Evolutionary conservation across 2,113 vertebrate species (phyloP).

Genomic region (Anguilla japonica): DNA sequence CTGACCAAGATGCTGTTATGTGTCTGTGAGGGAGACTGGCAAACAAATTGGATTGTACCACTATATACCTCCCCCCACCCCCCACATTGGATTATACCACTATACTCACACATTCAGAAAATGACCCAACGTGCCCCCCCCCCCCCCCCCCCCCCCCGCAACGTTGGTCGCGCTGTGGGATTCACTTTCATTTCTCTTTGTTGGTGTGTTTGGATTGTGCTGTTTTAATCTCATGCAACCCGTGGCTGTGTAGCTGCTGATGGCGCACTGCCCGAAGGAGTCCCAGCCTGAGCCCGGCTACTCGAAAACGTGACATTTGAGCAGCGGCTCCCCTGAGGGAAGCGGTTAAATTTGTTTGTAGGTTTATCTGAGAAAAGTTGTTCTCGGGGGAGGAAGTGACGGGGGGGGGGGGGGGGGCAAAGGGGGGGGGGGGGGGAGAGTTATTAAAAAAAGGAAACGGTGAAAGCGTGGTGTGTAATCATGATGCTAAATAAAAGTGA

Average conservation of each 20-base stretch:
- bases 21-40: constrained; percentile 32
- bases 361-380: constrained; percentile 62
- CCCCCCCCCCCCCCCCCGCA: background rate
- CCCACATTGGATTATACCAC: constrained; percentile 12
- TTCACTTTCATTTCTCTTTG: constrained; percentile 21
- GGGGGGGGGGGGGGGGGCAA: constrained; percentile 29
- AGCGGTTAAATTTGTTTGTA: constrained; percentile 42
- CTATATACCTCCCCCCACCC: constrained; percentile 24
- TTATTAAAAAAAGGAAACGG: constrained; percentile 53
- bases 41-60: constrained; percentile 27
- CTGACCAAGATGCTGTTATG: constrained; percentile 26
- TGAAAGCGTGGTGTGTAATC: constrained; percentile 69
- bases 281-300: constrained; percentile 24
- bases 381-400: constrained; percentile 51
- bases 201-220: constrained; percentile 7
- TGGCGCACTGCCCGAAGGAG: constrained; percentile 32
- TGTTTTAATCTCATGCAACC: constrained; percentile 34
- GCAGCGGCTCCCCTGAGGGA: constrained; percentile 31
- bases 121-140: constrained; percentile 30
- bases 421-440: constrained; percentile 41
- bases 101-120: background rate
- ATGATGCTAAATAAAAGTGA: constrained; percentile 72
- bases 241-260: constrained; percentile 46
- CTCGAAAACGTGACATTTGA: constrained; percentile 19
- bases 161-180: constrained; percentile 21